These are phyloP conservation scores for Drosophila micromelanica DNA, from an alignment of 1,140 invertebrate species.

Conservation along the genomic window DNA sequence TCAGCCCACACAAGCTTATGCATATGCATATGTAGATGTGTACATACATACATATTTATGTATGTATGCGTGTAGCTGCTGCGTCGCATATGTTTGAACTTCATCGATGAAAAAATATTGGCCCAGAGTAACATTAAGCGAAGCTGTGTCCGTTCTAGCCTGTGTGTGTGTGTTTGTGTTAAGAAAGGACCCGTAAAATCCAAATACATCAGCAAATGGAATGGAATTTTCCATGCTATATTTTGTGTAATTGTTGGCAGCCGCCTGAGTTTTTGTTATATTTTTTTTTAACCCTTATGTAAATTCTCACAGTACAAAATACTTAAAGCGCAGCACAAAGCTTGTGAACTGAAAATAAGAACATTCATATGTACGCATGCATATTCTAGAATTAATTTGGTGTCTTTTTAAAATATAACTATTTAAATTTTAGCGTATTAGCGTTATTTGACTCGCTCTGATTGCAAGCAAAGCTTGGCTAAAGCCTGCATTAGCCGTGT, in stretches of 20 bases:
- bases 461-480: neutral
- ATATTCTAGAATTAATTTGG: no score
- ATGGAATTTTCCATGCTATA: conserved; percentile 74
- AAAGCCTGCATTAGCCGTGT: conserved; percentile 18
- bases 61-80: neutral
- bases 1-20: neutral
- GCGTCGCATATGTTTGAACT: neutral
- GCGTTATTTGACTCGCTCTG: conserved; percentile 16
- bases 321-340: neutral
- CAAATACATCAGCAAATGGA: conserved; percentile 55
- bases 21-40: neutral
- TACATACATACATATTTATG: no score
- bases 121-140: no score
- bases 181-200: conserved; percentile 32
- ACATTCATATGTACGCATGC: no score
- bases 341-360: no score
- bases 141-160: neutral
- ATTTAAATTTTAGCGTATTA: neutral
- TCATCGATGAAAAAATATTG: neutral
- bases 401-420: no score
- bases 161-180: conserved; percentile 1
- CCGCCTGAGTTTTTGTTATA: conserved; percentile 9
- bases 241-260: conserved; percentile 56
- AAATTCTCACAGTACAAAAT: neutral
- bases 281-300: conserved; percentile 32